A percentile compares a stretch with the other conserved stretches of the same genome.
These are phyloP conservation scores for Ceratitis capitata DNA, from an alignment of 1,140 invertebrate genomes.

Conservation along the genomic window DNA sequence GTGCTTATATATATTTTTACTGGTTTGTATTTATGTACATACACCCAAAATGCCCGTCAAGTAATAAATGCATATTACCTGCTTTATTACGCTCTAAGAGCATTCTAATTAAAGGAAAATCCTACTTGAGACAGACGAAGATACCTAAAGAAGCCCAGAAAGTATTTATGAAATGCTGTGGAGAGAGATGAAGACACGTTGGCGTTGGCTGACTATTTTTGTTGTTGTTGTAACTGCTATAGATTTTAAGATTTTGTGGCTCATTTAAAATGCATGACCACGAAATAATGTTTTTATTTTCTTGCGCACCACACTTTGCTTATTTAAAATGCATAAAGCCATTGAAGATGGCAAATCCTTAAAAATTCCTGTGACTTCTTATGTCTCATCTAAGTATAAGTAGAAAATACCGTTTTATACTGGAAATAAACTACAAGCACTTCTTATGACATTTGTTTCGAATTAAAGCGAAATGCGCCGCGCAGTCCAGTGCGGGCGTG, in stretches of 20 bases:
- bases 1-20: not conserved
- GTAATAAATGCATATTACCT: constrained; percentile 13
- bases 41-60: not conserved
- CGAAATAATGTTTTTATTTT: not conserved
- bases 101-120: constrained; percentile 26
- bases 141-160: not conserved
- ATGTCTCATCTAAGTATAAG: not conserved
- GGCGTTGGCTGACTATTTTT: not conserved
- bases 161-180: not conserved
- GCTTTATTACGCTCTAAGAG: not conserved
- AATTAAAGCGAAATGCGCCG: not conserved
- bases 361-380: not conserved
- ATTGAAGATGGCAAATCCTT: not conserved
- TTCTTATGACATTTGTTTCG: constrained; percentile 39
- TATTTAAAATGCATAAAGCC: constrained; percentile 5
- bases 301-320: not conserved
- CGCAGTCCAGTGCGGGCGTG: not conserved
- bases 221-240: not conserved
- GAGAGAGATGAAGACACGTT: not conserved
- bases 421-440: not conserved
- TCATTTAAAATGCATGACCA: not conserved
- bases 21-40: not conserved
- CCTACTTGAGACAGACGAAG: constrained; percentile 2
- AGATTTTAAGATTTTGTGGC: not conserved
- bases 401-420: too few relatives aligned